Percentiles rank a stretch among this genome's conserved stretches.
phyloP scores from a whole-genome alignment of 2,797 vertebrate genomes.

The Emys orbicularis region DNA sequence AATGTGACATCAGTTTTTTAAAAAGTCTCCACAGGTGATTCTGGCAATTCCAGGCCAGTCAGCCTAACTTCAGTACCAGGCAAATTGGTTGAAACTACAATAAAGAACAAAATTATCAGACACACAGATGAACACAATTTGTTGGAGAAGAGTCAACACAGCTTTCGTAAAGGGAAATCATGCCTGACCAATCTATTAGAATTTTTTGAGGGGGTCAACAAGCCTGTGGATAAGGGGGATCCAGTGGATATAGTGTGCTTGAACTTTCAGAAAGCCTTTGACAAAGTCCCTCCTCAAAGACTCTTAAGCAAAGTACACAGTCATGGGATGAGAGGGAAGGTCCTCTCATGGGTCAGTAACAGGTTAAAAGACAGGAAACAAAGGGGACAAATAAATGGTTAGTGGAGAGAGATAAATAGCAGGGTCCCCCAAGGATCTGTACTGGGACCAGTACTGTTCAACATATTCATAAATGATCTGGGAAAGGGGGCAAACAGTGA shows the following conservation, averaged over 20 bases:
- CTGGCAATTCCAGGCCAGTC: not conserved
- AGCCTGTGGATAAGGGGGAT: not conserved
- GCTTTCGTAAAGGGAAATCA: not conserved
- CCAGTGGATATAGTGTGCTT: not conserved
- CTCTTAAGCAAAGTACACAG: not conserved
- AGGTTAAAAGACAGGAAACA: not conserved
- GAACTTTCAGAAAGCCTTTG: not conserved
- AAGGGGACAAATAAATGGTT: not conserved
- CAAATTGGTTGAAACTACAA: not conserved
- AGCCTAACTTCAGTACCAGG: not conserved
- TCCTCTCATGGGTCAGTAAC: not conserved
- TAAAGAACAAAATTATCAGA: not conserved
- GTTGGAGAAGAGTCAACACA: not conserved
- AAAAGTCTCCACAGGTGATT: not conserved
- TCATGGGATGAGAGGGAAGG: not conserved
- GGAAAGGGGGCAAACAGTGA: not conserved
- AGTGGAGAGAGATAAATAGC: not conserved
- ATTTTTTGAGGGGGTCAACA: not conserved
- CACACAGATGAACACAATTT: not conserved
- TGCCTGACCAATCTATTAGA: not conserved
- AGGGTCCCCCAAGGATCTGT: not conserved
- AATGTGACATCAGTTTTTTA: not conserved
- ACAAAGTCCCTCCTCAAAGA: not conserved
- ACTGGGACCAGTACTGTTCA: not conserved
- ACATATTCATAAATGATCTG: not conserved